Base-by-base conservation (phyloP, 2,113 vertebrate species). In the Recurvirostra avosetta region DNA sequence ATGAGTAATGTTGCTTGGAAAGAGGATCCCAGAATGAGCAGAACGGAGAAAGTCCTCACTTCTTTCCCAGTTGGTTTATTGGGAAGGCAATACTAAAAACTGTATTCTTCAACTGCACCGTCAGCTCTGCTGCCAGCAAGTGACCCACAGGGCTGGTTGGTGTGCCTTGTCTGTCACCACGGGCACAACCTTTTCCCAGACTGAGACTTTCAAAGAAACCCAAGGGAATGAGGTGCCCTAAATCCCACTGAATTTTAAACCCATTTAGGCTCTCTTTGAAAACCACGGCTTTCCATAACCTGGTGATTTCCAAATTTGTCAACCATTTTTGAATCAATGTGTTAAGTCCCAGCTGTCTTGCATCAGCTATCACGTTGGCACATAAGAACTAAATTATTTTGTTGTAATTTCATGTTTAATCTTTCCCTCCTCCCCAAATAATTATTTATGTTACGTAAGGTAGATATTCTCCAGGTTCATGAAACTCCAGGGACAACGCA, bases 71-170 rank as follows among this genome's bases (percentile, higher is more conserved):
- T 3, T 67, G 68, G 5, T 63, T 82, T 58, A 2, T 16, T 52
- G 47, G 52, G 65, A 47, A 66, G 40, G 30, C 27, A 43, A 1
- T 26, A 26, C n/a, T 36, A 7, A 72, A 67, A 43, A 5, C 9
- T 34, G 12, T 25, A 2, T 7, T 38, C 25, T 62, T 80, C 17
- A 81, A 5, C 20, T 29, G 10, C 21, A 22, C 7, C 40, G 21
- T 23, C 15, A 52, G 15, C 18, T 88, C 62, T 89, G 55, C 32
- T 4, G 3, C 34, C 36, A 88, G 58, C 49, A 66, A 30, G 38
- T 13, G 53, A 26, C 59, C 21, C 32, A 3, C 8, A 3, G 22
- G 30, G 50, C 30, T 62, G 47, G 27, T 29, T 88, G 3, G 0
- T 17, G 27, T 76, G 34, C 45, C 45, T 29, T n/a, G 2, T 36